Conservation (phyloP, 2,888 invertebrate species). For the Aporophyla lueneburgensis region DNA sequence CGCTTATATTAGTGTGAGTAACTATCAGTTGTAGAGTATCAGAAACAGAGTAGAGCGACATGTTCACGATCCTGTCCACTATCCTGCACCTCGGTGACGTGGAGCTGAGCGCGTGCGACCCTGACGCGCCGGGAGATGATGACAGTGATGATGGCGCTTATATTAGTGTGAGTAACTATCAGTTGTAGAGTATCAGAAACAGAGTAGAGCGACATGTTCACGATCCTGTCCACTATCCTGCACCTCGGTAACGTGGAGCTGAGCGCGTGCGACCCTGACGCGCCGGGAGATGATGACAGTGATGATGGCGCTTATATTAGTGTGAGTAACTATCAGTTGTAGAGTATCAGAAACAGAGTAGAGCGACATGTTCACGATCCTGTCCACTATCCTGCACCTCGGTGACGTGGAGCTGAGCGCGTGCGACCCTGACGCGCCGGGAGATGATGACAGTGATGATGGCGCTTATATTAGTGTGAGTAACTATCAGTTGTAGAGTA, state of each 20-base stretch:
- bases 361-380: slow-evolving; percentile 95
- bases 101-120: slow-evolving; percentile 89
- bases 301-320: slow-evolving; percentile 83
- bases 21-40: slow-evolving; percentile 90
- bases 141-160: slow-evolving; percentile 82
- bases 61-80: slow-evolving; percentile 96
- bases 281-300: slow-evolving; percentile 69
- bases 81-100: slow-evolving; percentile 98
- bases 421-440: slow-evolving; percentile 87
- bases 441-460: slow-evolving; percentile 74
- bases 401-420: slow-evolving; percentile 95
- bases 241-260: slow-evolving; percentile 97
- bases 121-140: slow-evolving; percentile 80
- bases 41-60: slow-evolving; percentile 93
- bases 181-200: slow-evolving; percentile 92
- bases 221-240: slow-evolving; percentile 96
- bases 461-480: slow-evolving; percentile 83
- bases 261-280: slow-evolving; percentile 89
- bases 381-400: slow-evolving; percentile 97
- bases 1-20: slow-evolving; percentile 81
- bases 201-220: slow-evolving; percentile 95
- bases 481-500: too few relatives aligned
- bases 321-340: too few relatives aligned
- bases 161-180: slow-evolving; percentile 75
- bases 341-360: too few relatives aligned